Conservation (phyloP, 2,888 invertebrate genomes). For the Ectropis crepuscularia region DNA sequence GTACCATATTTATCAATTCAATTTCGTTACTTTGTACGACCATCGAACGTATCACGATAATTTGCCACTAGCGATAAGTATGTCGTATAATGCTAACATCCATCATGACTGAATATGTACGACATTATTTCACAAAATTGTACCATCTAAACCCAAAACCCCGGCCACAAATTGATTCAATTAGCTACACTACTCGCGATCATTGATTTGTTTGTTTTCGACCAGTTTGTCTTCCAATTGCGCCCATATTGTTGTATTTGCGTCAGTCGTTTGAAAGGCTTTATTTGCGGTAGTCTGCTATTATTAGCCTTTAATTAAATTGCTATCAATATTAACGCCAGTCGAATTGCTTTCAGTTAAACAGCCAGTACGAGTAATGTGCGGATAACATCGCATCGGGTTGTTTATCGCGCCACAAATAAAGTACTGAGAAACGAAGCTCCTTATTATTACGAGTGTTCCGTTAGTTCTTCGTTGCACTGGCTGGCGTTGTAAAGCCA, state of each 20-base stretch:
- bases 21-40: too few relatives aligned
- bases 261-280: constrained; percentile 18
- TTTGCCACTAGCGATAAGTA: constrained; percentile 2
- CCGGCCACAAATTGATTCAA: constrained; percentile 14
- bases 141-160: constrained; percentile 20
- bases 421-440: constrained; percentile 7
- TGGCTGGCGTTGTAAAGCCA: constrained; percentile 33
- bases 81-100: constrained; percentile 1
- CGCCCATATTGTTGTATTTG: constrained; percentile 24
- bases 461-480: constrained; percentile 39
- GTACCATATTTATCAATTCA: too few relatives aligned
- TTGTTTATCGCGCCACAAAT: constrained; percentile 9
- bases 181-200: constrained; percentile 16
- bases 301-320: constrained; percentile 24
- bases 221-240: constrained; percentile 19
- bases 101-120: constrained; percentile 10
- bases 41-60: not conserved
- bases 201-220: constrained; percentile 22
- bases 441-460: constrained; percentile 23
- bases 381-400: constrained; percentile 6
- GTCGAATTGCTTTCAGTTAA: constrained; percentile 7
- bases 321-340: constrained; percentile 12
- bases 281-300: constrained; percentile 13
- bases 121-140: constrained; percentile 41
- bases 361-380: constrained; percentile 2